Evolutionary conservation across 2,797 vertebrate genomes (phyloP), one percentile per base, ranked within the genome.

Genomic region (Myripristis murdjan): DNA sequence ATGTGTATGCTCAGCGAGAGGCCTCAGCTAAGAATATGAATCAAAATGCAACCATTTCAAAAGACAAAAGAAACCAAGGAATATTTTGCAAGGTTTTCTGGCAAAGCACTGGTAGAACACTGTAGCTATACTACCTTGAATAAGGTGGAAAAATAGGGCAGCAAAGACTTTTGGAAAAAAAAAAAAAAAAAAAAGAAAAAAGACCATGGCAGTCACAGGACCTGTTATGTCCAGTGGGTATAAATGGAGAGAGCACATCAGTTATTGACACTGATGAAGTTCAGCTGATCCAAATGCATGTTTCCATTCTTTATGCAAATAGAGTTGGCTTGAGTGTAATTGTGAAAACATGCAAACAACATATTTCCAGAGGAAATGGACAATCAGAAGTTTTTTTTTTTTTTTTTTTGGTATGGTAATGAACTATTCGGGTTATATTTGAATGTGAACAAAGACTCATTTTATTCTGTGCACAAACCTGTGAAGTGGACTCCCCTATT

Each of bases 401-500:
- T 24, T 26, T 60, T 47, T 28, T 83, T 89, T 75, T 73, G 48
- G 77, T 75, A 81, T 82, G 75, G 53, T 84, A 91, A 90, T 87
- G 83, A 83, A 79, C 60, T 6, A 55, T 80, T 35, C 63, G 47
- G 65, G 73, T 74, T 68, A 43, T 69, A 87, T 58, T 35, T 35
- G 75, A 73, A 71, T 69, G 28, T 31, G 75, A 84, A 91, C 88
- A 91, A 84, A 89, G 86, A 83, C 77, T 81, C 68, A 71, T 89
- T 91, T 89, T 54, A 84, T 75, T 79, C 78, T 62, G 79, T 87
- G 83, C 86, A 80, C 79, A 87, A 79, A 83, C 79, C 82, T 69
- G 82, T 89, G 86, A 90, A 93, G 87, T 89, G 89, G 86, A 84
- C 82, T 85, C 85, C 62, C 79, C 86, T 81, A 76, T 90, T 90